phyloP scores from a whole-genome alignment of 2,113 vertebrate genomes.

The Reinhardtius hippoglossoides region DNA sequence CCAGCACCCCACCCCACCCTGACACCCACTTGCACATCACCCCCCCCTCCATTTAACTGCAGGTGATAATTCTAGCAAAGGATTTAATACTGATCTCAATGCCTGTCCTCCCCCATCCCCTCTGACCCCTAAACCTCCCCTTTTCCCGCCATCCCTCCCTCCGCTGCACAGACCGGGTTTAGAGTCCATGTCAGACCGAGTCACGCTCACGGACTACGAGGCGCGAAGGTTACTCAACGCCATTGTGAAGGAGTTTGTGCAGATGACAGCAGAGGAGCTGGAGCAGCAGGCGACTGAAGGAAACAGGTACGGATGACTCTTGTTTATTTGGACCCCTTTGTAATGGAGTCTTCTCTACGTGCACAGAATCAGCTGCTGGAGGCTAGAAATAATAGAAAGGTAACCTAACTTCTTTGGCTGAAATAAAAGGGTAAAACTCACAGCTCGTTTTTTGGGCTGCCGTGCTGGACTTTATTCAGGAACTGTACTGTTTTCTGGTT shows the following conservation, averaged over 20 bases:
- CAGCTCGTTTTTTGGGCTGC: not conserved
- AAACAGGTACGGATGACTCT: slow-evolving; percentile 85
- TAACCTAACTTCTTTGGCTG: not conserved
- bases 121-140: slow-evolving; percentile 19
- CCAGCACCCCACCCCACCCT: slow-evolving; percentile 15
- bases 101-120: not conserved
- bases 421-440: slow-evolving; percentile 3
- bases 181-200: slow-evolving; percentile 86
- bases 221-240: slow-evolving; percentile 90
- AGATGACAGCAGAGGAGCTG: slow-evolving; percentile 90
- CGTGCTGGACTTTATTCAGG: not conserved
- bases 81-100: slow-evolving; percentile 42
- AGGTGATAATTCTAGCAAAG: slow-evolving; percentile 33
- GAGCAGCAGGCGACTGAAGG: slow-evolving; percentile 86
- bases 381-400: not conserved
- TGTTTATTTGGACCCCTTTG: not conserved
- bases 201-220: slow-evolving; percentile 89
- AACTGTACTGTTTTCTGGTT: slow-evolving; percentile 17
- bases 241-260: slow-evolving; percentile 90
- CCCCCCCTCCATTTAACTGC: slow-evolving; percentile 29
- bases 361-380: not conserved
- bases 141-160: not conserved
- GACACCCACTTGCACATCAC: not conserved
- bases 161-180: slow-evolving; percentile 81
- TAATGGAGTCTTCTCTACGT: not conserved